Base-by-base conservation (phyloP, 2,113 vertebrate species). In the Grus americana region DNA sequence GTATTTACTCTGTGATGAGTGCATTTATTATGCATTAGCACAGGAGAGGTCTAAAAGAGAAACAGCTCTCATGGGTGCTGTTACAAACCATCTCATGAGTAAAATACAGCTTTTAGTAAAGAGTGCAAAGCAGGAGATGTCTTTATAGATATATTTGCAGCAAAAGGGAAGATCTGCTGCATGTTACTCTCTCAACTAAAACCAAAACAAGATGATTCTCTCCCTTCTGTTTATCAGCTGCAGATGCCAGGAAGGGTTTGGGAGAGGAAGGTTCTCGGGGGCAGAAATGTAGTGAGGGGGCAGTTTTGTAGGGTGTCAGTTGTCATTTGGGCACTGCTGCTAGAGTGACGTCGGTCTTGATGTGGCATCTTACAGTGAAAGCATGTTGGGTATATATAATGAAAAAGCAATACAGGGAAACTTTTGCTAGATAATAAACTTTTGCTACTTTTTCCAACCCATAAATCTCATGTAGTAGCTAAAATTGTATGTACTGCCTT, bases 41-140 rank as follows among this genome's bases (percentile, higher is more conserved):
- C 44, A 46, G 93, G 82, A 87, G 79, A 95, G 83, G 50, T 46
- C 81, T 70, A 49, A 29, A 94, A 92, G 78, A 97, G 55, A 90
- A 93, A 80, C 40, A 61, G 59, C 65, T 88, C 82, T 90, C 86
- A 14, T 49, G 89, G 27, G 73, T 75, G 78, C 49, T 67, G 11
- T 88, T 93, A 66, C n/a, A 75, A 87, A 92, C 73, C 82, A 84
- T 27, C 58, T 93, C 92, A 38, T 88, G 82, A 96, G 86, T 83
- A 84, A 91, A 97, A 95, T 46, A 81, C 49, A 78, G 79, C 79
- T 90, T 94, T 91, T 68, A 74, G 73, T 54, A 83, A 93, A 86
- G 58, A 36, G 10, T 27, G 57, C 2, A 12, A 59, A 75, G 27
- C 67, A 68, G 55, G 40, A 96, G 75, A 92, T 74, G 46, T 91